These are phyloP conservation scores for Goniozus legneri DNA, from an alignment of 1,140 invertebrate genomes.

Conservation along the genomic window DNA sequence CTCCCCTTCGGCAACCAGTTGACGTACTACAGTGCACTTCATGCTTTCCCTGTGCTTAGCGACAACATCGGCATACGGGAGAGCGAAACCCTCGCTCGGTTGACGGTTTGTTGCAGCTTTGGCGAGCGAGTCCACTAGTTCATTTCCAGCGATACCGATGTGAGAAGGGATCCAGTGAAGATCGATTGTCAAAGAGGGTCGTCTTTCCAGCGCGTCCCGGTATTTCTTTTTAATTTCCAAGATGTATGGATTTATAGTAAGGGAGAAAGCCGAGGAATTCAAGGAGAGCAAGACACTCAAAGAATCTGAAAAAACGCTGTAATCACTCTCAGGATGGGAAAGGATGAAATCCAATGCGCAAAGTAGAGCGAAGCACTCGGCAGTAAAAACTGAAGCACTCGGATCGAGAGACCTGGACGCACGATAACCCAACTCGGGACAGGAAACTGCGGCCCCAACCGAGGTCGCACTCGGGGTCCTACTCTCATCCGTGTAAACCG, in stretches of 20 bases:
- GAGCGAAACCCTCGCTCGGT: too few relatives aligned
- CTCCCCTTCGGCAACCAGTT: too few relatives aligned
- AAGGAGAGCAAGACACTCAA: background rate
- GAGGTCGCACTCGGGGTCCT: background rate
- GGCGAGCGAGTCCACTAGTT: background rate
- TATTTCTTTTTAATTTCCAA: background rate
- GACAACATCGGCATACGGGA: background rate
- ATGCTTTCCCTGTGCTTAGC: background rate
- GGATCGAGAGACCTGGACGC: background rate
- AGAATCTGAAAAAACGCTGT: conserved; percentile 1
- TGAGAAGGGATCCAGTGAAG: conserved; percentile 3
- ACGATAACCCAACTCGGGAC: background rate
- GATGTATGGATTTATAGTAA: background rate
- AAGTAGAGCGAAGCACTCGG: conserved; percentile 4
- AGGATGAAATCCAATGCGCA: background rate
- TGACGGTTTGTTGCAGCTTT: background rate
- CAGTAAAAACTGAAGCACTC: conserved; percentile 2
- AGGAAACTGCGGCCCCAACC: conserved; percentile 2
- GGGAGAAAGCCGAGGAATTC: background rate
- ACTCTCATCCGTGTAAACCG: conserved; percentile 12
- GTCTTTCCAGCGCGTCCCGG: background rate
- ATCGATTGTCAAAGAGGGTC: background rate
- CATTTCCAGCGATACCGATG: background rate
- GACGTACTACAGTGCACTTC: background rate
- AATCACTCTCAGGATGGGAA: background rate